Evolutionary conservation across 2,888 invertebrate species (phyloP), one percentile per base, ranked within the genome.

Genomic region (Patella ulyssiponensis): DNA sequence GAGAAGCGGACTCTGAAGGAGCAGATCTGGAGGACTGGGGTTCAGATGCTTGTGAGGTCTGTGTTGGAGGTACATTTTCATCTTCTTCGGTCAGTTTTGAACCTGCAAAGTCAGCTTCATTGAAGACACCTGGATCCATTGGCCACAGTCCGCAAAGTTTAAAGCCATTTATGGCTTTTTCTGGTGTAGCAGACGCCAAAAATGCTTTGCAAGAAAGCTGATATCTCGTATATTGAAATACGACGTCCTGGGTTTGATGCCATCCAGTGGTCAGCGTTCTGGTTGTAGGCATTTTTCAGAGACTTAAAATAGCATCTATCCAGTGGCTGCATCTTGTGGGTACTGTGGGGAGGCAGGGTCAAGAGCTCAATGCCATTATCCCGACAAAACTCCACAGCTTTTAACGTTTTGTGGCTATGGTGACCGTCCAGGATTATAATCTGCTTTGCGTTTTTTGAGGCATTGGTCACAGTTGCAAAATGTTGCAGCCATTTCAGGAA

Each of bases 401-500:
- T 75, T 20, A 85, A 72, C 1, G 83, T 84, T 56, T 86, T 87
- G 77, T 89, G 88, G 52, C 87, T 84, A 17, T 81, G 78, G 73
- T 91, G 91, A 15, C 90, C 90, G 83, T 91, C 91, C n/a, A 91
- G 75, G 27, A 91, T 83, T 23, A 91, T 74, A 54, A 91, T 81
- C 4, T 86, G 86, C 69, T 86, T 86, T 23, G 85, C 82, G 33
- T 86, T 82, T 74, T 72, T 71, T 11, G 83, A 78, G 15, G 85
- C 82, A 72, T 88, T 87, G 33, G 81, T 78, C 69, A 80, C 74
- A 27, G 82, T 74, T 17, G 91, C 79, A 83, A 92, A 92, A 85
- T 92, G 90, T 71, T 86, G 78, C 70, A 91, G 85, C 89, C 89
- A 89, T 51, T 84, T 80, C 12, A 83, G 4, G 69, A 86, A 86